A percentile compares a stretch with the other conserved stretches of the same genome.
Conservation (phyloP, 2,888 invertebrate genomes). For the Theristus sp. region DNA sequence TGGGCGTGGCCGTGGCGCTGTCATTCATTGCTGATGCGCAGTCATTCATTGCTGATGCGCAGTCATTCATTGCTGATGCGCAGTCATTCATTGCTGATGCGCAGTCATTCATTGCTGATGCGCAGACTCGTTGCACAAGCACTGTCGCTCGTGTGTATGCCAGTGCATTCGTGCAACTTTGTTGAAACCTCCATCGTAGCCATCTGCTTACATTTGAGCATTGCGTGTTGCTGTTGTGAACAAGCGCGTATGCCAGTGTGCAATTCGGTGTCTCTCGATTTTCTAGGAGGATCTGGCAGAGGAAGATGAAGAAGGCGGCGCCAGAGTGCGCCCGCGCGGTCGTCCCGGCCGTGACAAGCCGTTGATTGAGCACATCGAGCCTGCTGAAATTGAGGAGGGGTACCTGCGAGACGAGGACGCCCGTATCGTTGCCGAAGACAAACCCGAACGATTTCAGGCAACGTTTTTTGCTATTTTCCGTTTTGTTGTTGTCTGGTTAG, state of each 20-base stretch:
- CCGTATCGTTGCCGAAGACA: slow-evolving; percentile 45
- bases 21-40: too few relatives aligned
- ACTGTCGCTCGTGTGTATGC: slow-evolving; percentile 26
- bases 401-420: slow-evolving; percentile 85
- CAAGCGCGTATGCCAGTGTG: not conserved
- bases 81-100: too few relatives aligned
- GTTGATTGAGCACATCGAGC: slow-evolving; percentile 46
- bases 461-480: not conserved
- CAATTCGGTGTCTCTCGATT: not conserved
- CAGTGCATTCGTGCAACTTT: too few relatives aligned
- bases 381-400: slow-evolving; percentile 81
- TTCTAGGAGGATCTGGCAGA: slow-evolving; percentile 18
- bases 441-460: slow-evolving; percentile 39
- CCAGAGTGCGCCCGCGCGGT: slow-evolving; percentile 16
- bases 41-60: too few relatives aligned
- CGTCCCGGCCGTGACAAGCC: slow-evolving; percentile 13
- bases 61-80: too few relatives aligned
- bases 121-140: too few relatives aligned
- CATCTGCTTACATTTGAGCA: not conserved
- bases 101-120: too few relatives aligned
- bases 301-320: slow-evolving; percentile 25
- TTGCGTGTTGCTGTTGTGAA: not conserved
- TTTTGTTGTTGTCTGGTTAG: not conserved
- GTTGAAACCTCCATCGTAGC: too few relatives aligned
- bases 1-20: too few relatives aligned